These are phyloP conservation scores for Platycheirus albimanus DNA, from an alignment of 2,888 invertebrate genomes.

Conservation along the genomic window DNA sequence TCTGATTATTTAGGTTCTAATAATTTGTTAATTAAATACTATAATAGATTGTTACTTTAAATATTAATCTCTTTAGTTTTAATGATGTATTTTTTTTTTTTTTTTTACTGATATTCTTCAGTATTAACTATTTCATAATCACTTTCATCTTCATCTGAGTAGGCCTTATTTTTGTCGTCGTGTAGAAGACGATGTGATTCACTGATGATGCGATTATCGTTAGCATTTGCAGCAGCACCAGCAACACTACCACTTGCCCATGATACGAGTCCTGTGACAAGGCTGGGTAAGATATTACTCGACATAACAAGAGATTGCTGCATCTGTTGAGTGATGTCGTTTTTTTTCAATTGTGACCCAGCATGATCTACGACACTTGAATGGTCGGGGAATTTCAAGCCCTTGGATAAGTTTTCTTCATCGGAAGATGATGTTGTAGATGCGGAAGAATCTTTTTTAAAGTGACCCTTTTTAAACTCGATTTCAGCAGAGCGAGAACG, in stretches of 20 bases:
- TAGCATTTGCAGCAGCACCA: conserved; percentile 12
- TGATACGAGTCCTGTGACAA: conserved; percentile 79
- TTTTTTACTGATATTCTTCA: conserved; percentile 80
- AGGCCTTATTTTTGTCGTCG: conserved; percentile 43
- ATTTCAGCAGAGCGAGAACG: conserved; percentile 70
- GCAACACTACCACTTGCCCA: conserved; percentile 74
- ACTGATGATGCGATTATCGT: conserved; percentile 16
- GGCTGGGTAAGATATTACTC: conserved; percentile 77
- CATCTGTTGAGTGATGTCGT: conserved; percentile 76
- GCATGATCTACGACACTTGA: conserved; percentile 75
- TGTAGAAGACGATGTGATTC: background rate
- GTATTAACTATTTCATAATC: conserved; percentile 82
- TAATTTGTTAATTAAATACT: conserved; percentile 28
- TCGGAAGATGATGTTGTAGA: conserved; percentile 81
- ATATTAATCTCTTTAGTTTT: conserved; percentile 14
- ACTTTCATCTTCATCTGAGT: conserved; percentile 80
- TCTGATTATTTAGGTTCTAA: conserved; percentile 10
- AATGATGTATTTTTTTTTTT: conserved; percentile 3
- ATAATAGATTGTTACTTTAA: conserved; percentile 17
- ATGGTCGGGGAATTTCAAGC: conserved; percentile 80
- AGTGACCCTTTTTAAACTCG: conserved; percentile 81
- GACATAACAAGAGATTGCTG: conserved; percentile 76
- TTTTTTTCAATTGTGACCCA: conserved; percentile 55
- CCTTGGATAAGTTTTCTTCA: conserved; percentile 81
- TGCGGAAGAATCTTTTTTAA: conserved; percentile 81